phyloP scores from a whole-genome alignment of 2,113 vertebrate genomes.

The Mobula hypostoma region DNA sequence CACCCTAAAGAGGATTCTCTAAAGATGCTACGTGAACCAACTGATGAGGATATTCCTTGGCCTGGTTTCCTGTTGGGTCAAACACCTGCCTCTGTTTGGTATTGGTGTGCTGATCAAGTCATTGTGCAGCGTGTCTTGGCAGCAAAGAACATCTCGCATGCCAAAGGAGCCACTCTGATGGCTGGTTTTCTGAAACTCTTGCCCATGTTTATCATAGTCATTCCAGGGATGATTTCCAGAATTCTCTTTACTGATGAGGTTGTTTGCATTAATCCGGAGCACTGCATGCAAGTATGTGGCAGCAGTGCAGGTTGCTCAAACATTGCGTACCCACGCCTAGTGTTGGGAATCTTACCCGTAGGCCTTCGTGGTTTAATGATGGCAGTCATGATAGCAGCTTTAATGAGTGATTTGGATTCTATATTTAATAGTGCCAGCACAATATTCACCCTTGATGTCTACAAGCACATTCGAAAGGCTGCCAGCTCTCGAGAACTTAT shows the following conservation, averaged over 20 bases:
- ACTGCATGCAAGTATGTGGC: slow-evolving; percentile 91
- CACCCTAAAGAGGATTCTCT: slow-evolving; percentile 79
- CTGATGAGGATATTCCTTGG: slow-evolving; percentile 95
- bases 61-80: slow-evolving; percentile 91
- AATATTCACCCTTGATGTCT: slow-evolving; percentile 94
- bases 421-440: slow-evolving; percentile 98
- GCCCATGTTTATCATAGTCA: slow-evolving; percentile 95
- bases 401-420: slow-evolving; percentile 97
- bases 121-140: slow-evolving; percentile 94
- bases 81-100: slow-evolving; percentile 97
- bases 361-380: slow-evolving; percentile 95
- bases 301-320: slow-evolving; percentile 93
- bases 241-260: slow-evolving; percentile 84
- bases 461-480: slow-evolving; percentile 70
- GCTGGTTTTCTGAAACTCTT: slow-evolving; percentile 89
- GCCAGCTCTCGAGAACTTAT: slow-evolving; percentile 82
- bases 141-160: slow-evolving; percentile 88
- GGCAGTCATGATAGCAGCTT: slow-evolving; percentile 96
- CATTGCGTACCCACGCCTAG: slow-evolving; percentile 90
- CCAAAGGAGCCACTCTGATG: slow-evolving; percentile 91
- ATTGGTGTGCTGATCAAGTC: slow-evolving; percentile 98
- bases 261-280: slow-evolving; percentile 90
- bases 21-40: slow-evolving; percentile 75
- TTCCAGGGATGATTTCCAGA: slow-evolving; percentile 96
- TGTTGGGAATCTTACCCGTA: slow-evolving; percentile 88